Evolutionary conservation across 2,888 invertebrate genomes (phyloP).

Genomic region (Hymenopus coronatus): DNA sequence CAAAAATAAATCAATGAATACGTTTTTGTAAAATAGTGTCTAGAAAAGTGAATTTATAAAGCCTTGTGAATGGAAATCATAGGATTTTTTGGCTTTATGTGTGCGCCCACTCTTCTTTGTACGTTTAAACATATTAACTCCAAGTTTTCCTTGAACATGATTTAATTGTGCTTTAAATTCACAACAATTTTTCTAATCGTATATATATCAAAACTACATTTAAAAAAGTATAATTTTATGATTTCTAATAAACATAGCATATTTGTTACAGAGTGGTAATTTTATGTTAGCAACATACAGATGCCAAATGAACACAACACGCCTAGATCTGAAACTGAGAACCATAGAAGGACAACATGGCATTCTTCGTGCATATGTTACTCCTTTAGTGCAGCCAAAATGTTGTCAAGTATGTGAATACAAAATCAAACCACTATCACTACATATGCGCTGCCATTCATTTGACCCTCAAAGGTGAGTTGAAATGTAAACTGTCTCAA

Average conservation of each 20-base stretch:
- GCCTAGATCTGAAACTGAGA: constrained; percentile 81
- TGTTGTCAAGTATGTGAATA: constrained; percentile 69
- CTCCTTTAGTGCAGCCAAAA: constrained; percentile 75
- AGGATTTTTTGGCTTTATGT: no score
- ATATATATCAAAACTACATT: no score
- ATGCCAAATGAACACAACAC: constrained; percentile 89
- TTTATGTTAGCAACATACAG: constrained; percentile 81
- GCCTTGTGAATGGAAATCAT: no score
- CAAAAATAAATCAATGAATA: no score
- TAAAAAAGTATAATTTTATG: neutral
- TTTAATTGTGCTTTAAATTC: no score
- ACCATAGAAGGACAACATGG: constrained; percentile 78
- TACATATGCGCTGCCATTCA: constrained; percentile 69
- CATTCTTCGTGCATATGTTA: constrained; percentile 69
- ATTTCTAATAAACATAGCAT: neutral
- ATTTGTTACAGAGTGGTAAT: constrained; percentile 58
- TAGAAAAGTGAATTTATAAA: no score
- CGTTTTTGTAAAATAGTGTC: no score
- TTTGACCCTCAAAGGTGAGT: constrained; percentile 57
- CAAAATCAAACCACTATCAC: constrained; percentile 71
- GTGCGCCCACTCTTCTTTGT: no score
- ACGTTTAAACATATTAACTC: no score
- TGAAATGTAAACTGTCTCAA: no score
- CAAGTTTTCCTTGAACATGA: no score
- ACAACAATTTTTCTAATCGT: no score